These are phyloP conservation scores for Anguilla obscura DNA, from an alignment of 2,797 vertebrate species.

Conservation along the genomic window DNA sequence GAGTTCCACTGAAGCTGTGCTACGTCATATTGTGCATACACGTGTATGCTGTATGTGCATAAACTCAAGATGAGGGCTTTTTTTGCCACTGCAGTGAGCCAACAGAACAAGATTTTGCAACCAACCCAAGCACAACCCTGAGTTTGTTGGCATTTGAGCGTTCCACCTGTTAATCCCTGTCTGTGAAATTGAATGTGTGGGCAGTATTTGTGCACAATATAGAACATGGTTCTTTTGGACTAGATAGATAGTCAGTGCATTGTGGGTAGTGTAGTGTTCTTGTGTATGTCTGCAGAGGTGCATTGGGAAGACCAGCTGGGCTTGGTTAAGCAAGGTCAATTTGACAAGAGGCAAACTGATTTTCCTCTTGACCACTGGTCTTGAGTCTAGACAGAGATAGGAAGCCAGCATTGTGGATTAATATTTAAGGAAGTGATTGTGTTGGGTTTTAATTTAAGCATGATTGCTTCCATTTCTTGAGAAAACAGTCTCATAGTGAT, in stretches of 20 bases:
- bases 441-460: neutral
- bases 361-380: neutral
- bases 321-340: conserved; percentile 30
- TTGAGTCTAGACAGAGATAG: neutral
- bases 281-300: neutral
- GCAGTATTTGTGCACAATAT: neutral
- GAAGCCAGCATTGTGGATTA: neutral
- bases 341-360: neutral
- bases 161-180: neutral
- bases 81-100: neutral
- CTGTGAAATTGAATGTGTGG: neutral
- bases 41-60: neutral
- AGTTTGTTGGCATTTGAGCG: neutral
- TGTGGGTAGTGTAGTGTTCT: neutral
- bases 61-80: neutral
- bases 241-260: neutral
- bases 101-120: neutral
- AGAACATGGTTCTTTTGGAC: neutral
- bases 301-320: neutral
- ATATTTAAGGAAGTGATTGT: neutral
- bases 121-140: neutral
- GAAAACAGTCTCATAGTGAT: neutral
- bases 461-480: neutral
- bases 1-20: neutral
- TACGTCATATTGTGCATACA: neutral